phyloP scores from a whole-genome alignment of 2,797 vertebrate genomes.

The Geotrypetes seraphini region DNA sequence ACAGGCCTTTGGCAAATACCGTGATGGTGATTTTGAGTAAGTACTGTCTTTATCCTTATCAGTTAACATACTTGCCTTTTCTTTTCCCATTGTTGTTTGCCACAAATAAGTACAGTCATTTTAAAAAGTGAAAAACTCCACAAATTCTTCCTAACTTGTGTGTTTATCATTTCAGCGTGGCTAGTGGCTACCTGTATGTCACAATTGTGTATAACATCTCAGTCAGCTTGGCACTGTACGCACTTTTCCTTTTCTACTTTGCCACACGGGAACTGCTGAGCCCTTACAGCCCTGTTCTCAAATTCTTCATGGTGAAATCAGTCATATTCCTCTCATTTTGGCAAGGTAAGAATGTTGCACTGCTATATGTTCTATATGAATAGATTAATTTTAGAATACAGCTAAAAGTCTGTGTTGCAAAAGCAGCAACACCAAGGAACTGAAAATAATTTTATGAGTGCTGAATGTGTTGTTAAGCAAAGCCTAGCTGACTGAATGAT shows the following conservation, averaged over 20 bases:
- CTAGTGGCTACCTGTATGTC: conserved; percentile 86
- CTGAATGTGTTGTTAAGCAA: no score
- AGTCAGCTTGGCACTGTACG: conserved; percentile 88
- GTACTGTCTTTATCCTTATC: conserved; percentile 30
- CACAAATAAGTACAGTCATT: no score
- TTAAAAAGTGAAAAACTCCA: no score
- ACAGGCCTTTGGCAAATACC: conserved; percentile 91
- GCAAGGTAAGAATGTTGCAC: conserved; percentile 67
- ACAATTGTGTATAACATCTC: conserved; percentile 94
- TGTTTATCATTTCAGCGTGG: conserved; percentile 56
- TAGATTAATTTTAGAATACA: no score
- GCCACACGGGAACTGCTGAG: conserved; percentile 82
- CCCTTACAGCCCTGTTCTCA: conserved; percentile 88
- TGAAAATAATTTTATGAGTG: no score
- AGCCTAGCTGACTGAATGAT: no score
- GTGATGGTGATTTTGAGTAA: conserved; percentile 94
- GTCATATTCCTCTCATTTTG: conserved; percentile 98
- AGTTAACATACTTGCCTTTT: no score
- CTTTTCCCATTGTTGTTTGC: no score
- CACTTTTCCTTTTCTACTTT: conserved; percentile 94
- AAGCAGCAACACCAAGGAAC: no score
- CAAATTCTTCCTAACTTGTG: neutral
- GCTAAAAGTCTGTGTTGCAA: no score
- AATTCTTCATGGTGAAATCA: conserved; percentile 96
- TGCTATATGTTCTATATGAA: neutral